Conservation (phyloP, 2,888 invertebrate species). For the Tillus elongatus region DNA sequence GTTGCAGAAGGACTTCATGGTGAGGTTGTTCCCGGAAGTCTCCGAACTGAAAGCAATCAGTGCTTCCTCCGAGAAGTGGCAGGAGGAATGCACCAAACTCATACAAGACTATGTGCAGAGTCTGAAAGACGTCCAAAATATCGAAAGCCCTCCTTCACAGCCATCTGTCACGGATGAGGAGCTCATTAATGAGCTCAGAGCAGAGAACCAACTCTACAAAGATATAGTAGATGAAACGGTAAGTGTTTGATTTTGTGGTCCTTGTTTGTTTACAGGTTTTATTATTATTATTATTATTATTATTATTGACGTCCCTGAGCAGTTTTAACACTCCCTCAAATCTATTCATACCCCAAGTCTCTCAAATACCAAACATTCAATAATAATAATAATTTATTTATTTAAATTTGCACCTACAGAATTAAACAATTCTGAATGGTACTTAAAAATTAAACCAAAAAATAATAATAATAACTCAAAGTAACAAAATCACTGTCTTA, state of each 20-base stretch:
- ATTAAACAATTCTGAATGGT: too few relatives aligned
- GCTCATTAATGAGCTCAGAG: conserved; percentile 19
- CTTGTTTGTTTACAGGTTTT: conserved; percentile 5
- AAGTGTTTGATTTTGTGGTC: conserved; percentile 33
- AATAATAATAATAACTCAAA: too few relatives aligned
- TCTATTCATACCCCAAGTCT: too few relatives aligned
- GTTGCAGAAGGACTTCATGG: conserved; percentile 47
- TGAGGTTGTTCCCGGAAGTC: conserved; percentile 55
- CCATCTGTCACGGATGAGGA: conserved; percentile 14
- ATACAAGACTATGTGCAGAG: conserved; percentile 28
- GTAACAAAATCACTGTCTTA: too few relatives aligned
- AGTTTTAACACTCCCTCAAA: too few relatives aligned
- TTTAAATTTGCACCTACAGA: too few relatives aligned
- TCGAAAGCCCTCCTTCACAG: conserved; percentile 4
- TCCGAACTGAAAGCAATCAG: conserved; percentile 25
- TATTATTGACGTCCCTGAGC: too few relatives aligned
- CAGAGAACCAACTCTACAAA: conserved; percentile 51
- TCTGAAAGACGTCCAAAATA: conserved; percentile 16
- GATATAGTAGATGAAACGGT: conserved; percentile 70
- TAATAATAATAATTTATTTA: too few relatives aligned
- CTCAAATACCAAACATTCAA: too few relatives aligned
- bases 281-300: background rate
- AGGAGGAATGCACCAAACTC: conserved; percentile 28
- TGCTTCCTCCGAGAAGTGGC: conserved; percentile 21
- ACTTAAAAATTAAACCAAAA: too few relatives aligned